Percentiles rank a stretch among this genome's conserved stretches.
phyloP scores from a whole-genome alignment of 2,797 vertebrate species.

The Limnodromus scolopaceus region DNA sequence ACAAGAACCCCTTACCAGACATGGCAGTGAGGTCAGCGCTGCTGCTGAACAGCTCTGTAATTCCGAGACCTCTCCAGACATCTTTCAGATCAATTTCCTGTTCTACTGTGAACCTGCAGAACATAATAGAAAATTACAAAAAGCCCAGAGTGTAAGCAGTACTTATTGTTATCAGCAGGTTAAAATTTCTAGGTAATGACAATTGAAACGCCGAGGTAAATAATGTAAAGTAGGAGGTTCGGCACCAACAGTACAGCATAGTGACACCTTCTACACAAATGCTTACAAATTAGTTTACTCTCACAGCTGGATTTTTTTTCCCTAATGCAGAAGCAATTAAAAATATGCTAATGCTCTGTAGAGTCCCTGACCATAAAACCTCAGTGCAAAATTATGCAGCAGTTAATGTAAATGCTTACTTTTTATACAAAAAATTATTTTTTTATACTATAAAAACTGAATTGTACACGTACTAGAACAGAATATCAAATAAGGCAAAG shows the following conservation, averaged over 20 bases:
- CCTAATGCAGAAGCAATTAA: conserved; percentile 7
- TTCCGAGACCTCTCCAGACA: conserved; percentile 88
- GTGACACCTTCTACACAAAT: neutral
- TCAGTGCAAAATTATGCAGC: neutral
- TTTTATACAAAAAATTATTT: neutral
- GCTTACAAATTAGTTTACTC: neutral
- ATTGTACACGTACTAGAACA: neutral
- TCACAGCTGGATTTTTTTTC: neutral
- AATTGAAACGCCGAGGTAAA: neutral
- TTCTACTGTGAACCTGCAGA: conserved; percentile 92
- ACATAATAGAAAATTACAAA: neutral
- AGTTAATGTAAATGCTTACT: neutral
- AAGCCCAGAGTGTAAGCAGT: neutral
- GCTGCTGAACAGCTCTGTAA: conserved; percentile 89
- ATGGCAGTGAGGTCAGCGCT: conserved; percentile 93
- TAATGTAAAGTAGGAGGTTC: neutral
- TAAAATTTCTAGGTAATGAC: neutral
- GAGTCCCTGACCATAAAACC: neutral
- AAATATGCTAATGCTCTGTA: neutral
- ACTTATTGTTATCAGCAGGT: neutral
- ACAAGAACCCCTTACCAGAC: conserved; percentile 82
- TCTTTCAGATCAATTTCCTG: conserved; percentile 93
- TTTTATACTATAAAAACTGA: neutral
- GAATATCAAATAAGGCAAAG: conserved; percentile 2
- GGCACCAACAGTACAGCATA: neutral